These are phyloP conservation scores for Tichodroma muraria DNA, from an alignment of 2,113 vertebrate species.

Conservation along the genomic window DNA sequence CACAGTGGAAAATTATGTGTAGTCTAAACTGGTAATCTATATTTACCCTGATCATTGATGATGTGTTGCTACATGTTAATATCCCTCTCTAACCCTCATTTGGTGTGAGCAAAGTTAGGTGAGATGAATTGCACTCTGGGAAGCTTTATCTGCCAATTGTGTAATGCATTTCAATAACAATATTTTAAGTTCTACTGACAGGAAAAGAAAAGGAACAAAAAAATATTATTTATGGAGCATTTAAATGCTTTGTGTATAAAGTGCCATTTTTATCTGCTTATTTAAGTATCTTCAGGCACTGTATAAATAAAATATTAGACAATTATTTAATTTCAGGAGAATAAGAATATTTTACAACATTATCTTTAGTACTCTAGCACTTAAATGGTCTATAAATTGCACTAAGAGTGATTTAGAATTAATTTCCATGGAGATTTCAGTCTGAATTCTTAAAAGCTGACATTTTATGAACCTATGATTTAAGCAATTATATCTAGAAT, in stretches of 20 bases:
- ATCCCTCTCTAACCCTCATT: not conserved
- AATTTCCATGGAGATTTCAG: not conserved
- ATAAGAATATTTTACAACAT: not conserved
- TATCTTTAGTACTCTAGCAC: not conserved
- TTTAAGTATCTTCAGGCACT: not conserved
- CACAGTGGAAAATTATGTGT: not conserved
- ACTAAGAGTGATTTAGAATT: not conserved
- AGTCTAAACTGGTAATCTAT: not conserved
- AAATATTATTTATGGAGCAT: not conserved
- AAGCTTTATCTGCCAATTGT: not conserved
- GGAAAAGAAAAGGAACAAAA: not conserved
- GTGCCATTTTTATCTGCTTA: not conserved
- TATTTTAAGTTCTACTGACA: not conserved
- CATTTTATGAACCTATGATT: not conserved
- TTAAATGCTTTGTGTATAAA: not conserved
- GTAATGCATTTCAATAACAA: not conserved
- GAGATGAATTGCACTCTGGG: not conserved
- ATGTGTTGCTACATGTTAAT: not conserved
- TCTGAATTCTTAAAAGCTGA: not conserved
- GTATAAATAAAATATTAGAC: not conserved
- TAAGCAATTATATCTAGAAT: not conserved
- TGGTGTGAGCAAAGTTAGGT: not conserved
- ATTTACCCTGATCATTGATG: not conserved
- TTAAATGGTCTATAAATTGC: not conserved
- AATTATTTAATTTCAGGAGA: not conserved